Evolutionary conservation across 2,888 invertebrate genomes (phyloP).

Genomic region (Pediacus dermestoides): DNA sequence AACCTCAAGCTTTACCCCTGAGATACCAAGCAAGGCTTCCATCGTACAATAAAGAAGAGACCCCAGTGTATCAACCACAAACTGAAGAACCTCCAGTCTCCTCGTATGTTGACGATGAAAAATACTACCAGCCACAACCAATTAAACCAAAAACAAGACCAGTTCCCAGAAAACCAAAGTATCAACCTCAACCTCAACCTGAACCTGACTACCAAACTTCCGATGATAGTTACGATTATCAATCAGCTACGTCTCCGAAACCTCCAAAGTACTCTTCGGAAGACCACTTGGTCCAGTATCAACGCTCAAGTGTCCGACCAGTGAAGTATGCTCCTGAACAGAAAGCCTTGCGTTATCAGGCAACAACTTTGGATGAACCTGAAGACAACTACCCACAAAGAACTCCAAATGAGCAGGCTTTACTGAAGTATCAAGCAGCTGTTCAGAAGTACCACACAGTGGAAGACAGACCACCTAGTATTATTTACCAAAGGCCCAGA

Average conservation of each 20-base stretch:
- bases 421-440: constrained; percentile 9
- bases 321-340: constrained; percentile 8
- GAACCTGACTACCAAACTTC: constrained; percentile 1
- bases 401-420: constrained; percentile 2
- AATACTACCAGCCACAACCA: constrained; percentile 5
- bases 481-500: constrained; percentile 1
- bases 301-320: no score
- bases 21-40: constrained; percentile 24
- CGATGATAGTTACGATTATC: constrained; percentile 7
- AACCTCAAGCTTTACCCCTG: constrained; percentile 34
- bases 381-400: constrained; percentile 9
- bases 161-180: not conserved
- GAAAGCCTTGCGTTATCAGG: constrained; percentile 7
- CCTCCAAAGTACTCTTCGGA: no score
- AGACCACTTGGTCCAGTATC: no score
- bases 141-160: constrained; percentile 3
- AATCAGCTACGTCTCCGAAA: constrained; percentile 5
- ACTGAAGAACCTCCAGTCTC: constrained; percentile 21
- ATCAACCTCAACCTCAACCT: constrained; percentile 1
- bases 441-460: constrained; percentile 9
- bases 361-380: constrained; percentile 3
- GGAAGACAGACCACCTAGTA: not conserved
- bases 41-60: constrained; percentile 20
- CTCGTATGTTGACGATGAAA: constrained; percentile 15
- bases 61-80: constrained; percentile 36